These are phyloP conservation scores for Spinibarbus caldwelli DNA, from an alignment of 2,797 vertebrate species.

Conservation along the genomic window DNA sequence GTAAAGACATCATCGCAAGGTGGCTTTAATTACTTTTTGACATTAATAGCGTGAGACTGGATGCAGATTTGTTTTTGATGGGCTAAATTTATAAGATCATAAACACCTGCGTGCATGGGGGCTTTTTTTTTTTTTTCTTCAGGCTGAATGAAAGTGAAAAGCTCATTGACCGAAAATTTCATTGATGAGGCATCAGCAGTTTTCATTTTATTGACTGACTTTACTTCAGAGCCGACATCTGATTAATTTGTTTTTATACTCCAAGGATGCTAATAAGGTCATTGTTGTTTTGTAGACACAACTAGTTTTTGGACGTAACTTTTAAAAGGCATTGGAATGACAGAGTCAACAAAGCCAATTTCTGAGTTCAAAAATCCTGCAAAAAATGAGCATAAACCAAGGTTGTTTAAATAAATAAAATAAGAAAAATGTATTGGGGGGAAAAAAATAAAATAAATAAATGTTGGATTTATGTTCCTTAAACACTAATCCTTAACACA, in stretches of 20 bases:
- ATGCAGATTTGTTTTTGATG: conserved; percentile 61
- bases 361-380: background rate
- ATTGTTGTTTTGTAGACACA: background rate
- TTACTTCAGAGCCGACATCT: conserved; percentile 6
- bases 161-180: conserved; percentile 2
- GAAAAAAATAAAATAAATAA: no score
- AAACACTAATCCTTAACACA: background rate
- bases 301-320: background rate
- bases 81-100: conserved; percentile 71
- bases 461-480: background rate
- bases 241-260: conserved; percentile 10
- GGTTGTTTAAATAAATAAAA: background rate
- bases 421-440: no score
- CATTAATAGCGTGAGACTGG: conserved; percentile 74
- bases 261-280: conserved; percentile 23
- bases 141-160: conserved; percentile 29
- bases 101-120: conserved; percentile 70
- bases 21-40: conserved; percentile 78
- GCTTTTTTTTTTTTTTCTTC: conserved; percentile 27
- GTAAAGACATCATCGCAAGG: conserved; percentile 70
- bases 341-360: background rate
- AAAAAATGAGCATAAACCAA: background rate
- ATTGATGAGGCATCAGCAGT: conserved; percentile 10
- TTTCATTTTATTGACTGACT: conserved; percentile 36
- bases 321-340: background rate